Evolutionary conservation across 2,113 vertebrate genomes (phyloP), one percentile per base, ranked within the genome.

Genomic region (Gadus macrocephalus): DNA sequence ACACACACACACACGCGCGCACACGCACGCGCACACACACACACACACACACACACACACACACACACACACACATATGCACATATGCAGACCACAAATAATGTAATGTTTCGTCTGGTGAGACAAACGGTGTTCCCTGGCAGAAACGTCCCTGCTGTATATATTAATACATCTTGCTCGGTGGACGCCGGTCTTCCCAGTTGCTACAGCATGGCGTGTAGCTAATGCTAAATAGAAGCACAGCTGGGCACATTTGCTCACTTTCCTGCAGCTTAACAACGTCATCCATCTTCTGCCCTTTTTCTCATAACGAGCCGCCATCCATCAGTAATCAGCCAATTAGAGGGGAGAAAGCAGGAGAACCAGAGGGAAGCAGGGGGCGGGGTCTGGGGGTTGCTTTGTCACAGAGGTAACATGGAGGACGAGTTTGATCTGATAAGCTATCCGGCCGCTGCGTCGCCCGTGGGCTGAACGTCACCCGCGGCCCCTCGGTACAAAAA

Each of bases 341-440:
- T 58, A 58, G 42, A 49, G 42, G 2, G 42, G 42, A 49, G 42
- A 9, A 49, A 9, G 42, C 42, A 49, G 55, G 55, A 16, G 55
- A 49, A 1, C 9, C 42, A 14, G 42, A 35, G 42, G 42, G 42
- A 9, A 67, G 55, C 76, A 58, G 77, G 60, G 58, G 62, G 62
- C 81, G 74, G 73, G 75, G 82, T 73, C 8, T 3, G 15, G 38
- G 3, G 27, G 28, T 53, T 64, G 22, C 20, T 27, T 55, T 78
- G 68, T 63, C 55, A 66, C 68, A 72, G 71, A 20, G 9, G 63
- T 71, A 77, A 83, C 31, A 55, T 15, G 11, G 62, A 74, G 70
- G 78, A 83, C 15, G 17, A 68, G 72, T 83, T 80, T 38, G 76
- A 81, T 85, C 75, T 73, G 71, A 81, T 79, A 74, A 77, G 53